These are phyloP conservation scores for Ceratotherium simum DNA, from an alignment of 2,113 vertebrate species.

Conservation along the genomic window DNA sequence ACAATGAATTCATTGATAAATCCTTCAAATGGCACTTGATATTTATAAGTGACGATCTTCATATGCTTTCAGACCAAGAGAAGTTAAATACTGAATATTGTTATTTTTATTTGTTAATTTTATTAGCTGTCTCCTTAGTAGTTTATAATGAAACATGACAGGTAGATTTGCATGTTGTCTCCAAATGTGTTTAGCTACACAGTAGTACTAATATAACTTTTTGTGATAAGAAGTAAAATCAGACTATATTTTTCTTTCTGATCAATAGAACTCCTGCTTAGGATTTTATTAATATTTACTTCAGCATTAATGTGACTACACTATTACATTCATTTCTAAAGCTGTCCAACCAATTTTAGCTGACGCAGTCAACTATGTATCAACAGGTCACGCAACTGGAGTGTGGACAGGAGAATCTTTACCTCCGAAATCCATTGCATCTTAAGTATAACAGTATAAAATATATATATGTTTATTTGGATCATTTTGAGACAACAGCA, in stretches of 20 bases:
- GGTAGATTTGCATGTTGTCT: background rate
- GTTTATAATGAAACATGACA: constrained; percentile 58
- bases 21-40: constrained; percentile 63
- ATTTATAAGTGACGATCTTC: constrained; percentile 52
- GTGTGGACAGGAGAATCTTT: constrained; percentile 5
- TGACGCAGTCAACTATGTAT: background rate
- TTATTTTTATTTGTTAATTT: constrained; percentile 56
- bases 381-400: constrained; percentile 15
- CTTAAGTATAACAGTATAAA: constrained; percentile 1
- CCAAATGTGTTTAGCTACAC: constrained; percentile 35
- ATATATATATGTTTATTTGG: background rate
- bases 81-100: background rate
- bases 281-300: constrained; percentile 58
- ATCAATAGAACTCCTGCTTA: constrained; percentile 34
- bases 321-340: constrained; percentile 45
- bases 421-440: constrained; percentile 42
- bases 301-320: constrained; percentile 3
- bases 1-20: constrained; percentile 32
- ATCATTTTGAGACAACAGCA: background rate
- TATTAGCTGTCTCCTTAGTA: constrained; percentile 40
- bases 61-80: constrained; percentile 47
- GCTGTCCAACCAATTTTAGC: background rate
- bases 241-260: constrained; percentile 49
- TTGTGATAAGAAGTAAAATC: constrained; percentile 35
- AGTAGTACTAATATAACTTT: constrained; percentile 12